These are phyloP conservation scores for Rhagologus leucostigma DNA, from an alignment of 2,113 vertebrate genomes.

Conservation along the genomic window DNA sequence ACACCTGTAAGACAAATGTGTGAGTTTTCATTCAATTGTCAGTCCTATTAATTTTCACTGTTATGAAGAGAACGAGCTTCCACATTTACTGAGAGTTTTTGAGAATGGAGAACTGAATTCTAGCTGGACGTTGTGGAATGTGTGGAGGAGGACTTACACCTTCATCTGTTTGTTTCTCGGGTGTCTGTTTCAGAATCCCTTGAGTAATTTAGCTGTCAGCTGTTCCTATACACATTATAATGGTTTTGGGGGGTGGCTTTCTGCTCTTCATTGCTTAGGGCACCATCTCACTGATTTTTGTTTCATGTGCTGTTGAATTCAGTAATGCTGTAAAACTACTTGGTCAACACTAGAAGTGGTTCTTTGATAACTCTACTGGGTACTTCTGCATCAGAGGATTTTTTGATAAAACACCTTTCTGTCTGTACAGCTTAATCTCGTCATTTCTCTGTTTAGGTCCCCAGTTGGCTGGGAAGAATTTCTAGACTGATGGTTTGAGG, in stretches of 20 bases:
- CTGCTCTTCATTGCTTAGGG: not conserved
- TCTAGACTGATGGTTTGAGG: not conserved
- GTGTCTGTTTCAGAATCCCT: not conserved
- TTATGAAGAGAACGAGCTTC: not conserved
- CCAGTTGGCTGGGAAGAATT: not conserved
- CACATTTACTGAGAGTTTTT: not conserved
- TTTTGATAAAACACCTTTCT: not conserved
- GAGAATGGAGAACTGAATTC: not conserved
- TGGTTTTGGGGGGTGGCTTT: accelerated
- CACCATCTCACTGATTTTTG: not conserved
- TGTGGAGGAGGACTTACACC: not conserved
- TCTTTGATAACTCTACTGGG: not conserved
- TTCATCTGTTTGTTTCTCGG: not conserved
- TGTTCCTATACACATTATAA: not conserved
- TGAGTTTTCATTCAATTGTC: not conserved
- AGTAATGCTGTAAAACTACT: not conserved
- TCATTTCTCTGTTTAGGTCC: not conserved
- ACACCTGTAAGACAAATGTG: not conserved
- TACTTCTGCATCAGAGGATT: not conserved
- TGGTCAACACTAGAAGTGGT: not conserved
- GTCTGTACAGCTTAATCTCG: not conserved
- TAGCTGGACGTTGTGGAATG: not conserved
- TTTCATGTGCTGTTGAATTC: not conserved
- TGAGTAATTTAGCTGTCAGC: not conserved
- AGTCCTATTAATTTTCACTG: not conserved